Evolutionary conservation across 2,113 vertebrate genomes (phyloP), one percentile per base, ranked within the genome.

Genomic region (Theropithecus gelada): DNA sequence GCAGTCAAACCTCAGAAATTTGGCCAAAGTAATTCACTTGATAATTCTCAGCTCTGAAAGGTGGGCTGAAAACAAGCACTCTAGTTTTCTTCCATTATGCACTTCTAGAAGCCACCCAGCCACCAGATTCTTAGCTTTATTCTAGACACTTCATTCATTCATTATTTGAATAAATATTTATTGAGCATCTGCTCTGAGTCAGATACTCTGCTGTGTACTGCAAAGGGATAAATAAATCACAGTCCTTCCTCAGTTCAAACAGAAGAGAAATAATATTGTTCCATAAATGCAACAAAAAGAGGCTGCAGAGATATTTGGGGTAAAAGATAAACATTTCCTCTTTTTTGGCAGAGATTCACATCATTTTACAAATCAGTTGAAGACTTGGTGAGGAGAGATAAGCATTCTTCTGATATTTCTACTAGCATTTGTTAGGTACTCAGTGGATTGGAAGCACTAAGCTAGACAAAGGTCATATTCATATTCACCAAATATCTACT

Each of bases 151-250:
- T 93, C 45, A 61, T 90, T 92, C 92, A 83, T 83, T 88, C 68
- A 25, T 89, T 55, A 45, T 48, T 92, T 90, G 32, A 72, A 68
- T 92, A 95, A 92, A 66, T 90, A 95, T 90, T 96, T 91, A 64
- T n/a, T 66, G 64, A 85, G 50, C 64, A 93, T 38, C 85, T 96
- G 84, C 30, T 94, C 25, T 38, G 10, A 76, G 82, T 83, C 93
- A 84, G 87, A 66, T 20, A 80, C 70, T 78, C 38, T 25, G 38
- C 68, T 90, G 20, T 84, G 12, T 81, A 32, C 45, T 80, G 35
- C 61, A 32, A 40, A 97, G 30, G 75, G 38, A 89, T 94, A 85
- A 57, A 43, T 73, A 80, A 45, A 90, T 57, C 43, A 75, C 5
- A 66, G 79, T 13, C 75, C 27, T 80, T 61, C 45, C 23, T 55